phyloP scores from a whole-genome alignment of 1,140 invertebrate genomes.

The Heliconius eleuchia region DNA sequence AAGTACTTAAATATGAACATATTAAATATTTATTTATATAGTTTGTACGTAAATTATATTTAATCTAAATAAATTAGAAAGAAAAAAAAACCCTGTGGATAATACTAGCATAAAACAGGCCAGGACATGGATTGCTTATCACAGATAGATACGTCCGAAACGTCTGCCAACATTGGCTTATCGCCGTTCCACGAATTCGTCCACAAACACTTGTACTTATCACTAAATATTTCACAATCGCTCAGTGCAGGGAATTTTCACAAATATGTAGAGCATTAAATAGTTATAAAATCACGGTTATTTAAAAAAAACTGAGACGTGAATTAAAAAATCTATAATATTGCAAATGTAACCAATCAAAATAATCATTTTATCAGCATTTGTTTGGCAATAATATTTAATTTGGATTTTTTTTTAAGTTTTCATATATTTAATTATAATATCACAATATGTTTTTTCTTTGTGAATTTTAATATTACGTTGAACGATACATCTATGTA shows the following conservation, averaged over 20 bases:
- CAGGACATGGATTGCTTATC: conserved; percentile 53
- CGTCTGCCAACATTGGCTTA: conserved; percentile 59
- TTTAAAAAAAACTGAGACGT: background rate
- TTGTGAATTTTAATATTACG: conserved; percentile 19
- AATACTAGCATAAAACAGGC: conserved; percentile 23
- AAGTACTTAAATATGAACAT: background rate
- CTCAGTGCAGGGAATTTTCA: conserved; percentile 21
- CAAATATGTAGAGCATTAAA: background rate
- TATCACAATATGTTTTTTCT: background rate
- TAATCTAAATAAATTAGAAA: background rate
- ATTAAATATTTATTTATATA: background rate
- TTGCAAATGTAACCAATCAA: background rate
- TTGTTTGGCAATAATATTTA: too few species aligned
- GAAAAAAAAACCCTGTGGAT: conserved; percentile 5
- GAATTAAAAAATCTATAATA: background rate
- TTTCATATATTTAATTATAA: too few species aligned
- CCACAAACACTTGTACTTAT: conserved; percentile 67
- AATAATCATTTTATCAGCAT: background rate
- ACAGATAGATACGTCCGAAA: conserved; percentile 65
- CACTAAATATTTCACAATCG: conserved; percentile 66
- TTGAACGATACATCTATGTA: conserved; percentile 7
- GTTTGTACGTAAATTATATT: background rate
- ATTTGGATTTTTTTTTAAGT: too few species aligned
- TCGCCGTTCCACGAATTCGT: conserved; percentile 70
- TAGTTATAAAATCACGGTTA: background rate